phyloP scores from a whole-genome alignment of 2,113 vertebrate genomes.

The Pelobates fuscus region DNA sequence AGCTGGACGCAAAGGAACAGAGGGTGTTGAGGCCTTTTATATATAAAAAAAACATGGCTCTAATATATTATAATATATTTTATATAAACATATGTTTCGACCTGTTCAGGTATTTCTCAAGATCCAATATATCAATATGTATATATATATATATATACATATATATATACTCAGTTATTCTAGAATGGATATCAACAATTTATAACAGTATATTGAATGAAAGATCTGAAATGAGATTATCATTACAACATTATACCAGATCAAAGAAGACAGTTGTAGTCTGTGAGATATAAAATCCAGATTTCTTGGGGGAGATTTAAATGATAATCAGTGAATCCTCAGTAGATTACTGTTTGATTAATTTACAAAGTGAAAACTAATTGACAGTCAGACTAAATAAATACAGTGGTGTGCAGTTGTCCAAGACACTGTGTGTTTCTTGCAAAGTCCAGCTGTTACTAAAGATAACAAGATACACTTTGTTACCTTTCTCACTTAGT shows the following conservation, averaged over 20 bases:
- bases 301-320: constrained; percentile 39
- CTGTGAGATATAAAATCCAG: constrained; percentile 39
- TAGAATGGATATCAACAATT: too few species aligned
- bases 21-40: too few species aligned
- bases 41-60: too few species aligned
- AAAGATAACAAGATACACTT: constrained; percentile 34
- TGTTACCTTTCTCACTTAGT: constrained; percentile 33
- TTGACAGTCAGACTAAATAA: constrained; percentile 51
- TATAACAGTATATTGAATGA: too few species aligned
- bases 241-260: constrained; percentile 27
- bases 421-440: constrained; percentile 33
- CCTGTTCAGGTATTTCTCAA: too few species aligned
- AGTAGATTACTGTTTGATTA: constrained; percentile 35
- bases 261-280: constrained; percentile 38
- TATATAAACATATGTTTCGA: too few species aligned
- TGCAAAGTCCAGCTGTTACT: constrained; percentile 39
- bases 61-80: too few species aligned
- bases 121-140: too few species aligned
- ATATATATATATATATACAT: too few species aligned
- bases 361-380: constrained; percentile 50
- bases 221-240: too few species aligned
- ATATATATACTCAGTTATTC: too few species aligned
- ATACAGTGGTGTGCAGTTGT: constrained; percentile 17
- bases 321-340: constrained; percentile 39
- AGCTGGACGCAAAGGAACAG: too few species aligned